A percentile compares a stretch with the other conserved stretches of the same genome.
Evolutionary conservation across 2,888 invertebrate species (phyloP).

Genomic region (Apodemia mormo): DNA sequence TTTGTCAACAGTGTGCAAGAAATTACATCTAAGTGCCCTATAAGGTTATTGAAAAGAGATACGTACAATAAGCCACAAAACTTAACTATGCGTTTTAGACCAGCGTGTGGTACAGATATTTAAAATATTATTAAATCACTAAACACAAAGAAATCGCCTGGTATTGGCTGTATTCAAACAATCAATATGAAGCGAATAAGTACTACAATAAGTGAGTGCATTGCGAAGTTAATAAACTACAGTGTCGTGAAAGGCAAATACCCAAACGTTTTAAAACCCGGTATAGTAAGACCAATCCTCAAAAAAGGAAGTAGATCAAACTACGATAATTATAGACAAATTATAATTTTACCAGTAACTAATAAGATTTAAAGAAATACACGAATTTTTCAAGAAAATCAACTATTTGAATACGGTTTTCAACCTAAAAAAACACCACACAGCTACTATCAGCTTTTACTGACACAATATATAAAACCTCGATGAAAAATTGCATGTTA

Average conservation of each 20-base stretch:
- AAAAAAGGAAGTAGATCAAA: too few relatives aligned
- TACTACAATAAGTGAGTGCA: neutral
- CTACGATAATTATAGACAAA: too few relatives aligned
- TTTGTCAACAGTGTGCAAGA: neutral
- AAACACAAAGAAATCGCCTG: conserved; percentile 31
- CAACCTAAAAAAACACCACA: conserved; percentile 37
- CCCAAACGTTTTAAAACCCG: conserved; percentile 29
- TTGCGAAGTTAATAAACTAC: conserved; percentile 29
- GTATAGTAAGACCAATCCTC: too few relatives aligned
- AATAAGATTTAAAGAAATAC: conserved; percentile 16
- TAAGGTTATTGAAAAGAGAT: neutral
- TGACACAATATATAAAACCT: conserved; percentile 24
- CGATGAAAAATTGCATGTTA: conserved; percentile 9
- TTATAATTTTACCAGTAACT: conserved; percentile 34
- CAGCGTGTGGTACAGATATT: neutral
- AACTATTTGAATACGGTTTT: conserved; percentile 15
- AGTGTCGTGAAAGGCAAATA: conserved; percentile 25
- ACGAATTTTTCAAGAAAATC: conserved; percentile 22
- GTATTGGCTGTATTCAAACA: conserved; percentile 30
- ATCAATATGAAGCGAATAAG: conserved; percentile 25
- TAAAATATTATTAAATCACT: neutral
- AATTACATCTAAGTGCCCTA: neutral
- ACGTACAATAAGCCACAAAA: neutral
- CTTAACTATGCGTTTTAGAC: neutral
- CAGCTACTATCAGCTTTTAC: conserved; percentile 24